phyloP scores from a whole-genome alignment of 2,888 invertebrate species.

The Nymphalis c-album region DNA sequence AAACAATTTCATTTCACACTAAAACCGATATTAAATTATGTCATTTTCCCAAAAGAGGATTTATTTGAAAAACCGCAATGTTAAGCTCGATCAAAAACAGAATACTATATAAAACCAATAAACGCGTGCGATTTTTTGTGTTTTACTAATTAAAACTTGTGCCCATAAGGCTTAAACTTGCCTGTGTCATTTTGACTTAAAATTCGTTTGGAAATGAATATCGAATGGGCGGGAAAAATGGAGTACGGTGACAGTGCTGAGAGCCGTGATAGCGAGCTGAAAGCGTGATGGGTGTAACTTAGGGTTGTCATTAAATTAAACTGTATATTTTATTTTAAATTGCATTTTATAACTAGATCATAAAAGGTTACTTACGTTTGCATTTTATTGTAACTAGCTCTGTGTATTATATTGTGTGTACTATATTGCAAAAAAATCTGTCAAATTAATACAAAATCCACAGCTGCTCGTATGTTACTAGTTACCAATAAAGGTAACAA shows the following conservation, averaged over 20 bases:
- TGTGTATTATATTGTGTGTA: too few species aligned
- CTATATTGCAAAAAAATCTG: too few species aligned
- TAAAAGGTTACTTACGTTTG: too few species aligned
- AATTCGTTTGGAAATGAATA: constrained; percentile 33
- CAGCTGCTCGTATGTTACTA: too few species aligned
- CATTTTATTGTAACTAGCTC: too few species aligned
- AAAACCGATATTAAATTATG: constrained; percentile 60
- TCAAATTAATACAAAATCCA: too few species aligned
- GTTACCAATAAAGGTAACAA: too few species aligned
- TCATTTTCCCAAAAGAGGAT: constrained; percentile 69
- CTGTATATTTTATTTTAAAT: neutral
- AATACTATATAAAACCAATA: constrained; percentile 44
- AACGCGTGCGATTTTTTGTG: constrained; percentile 25
- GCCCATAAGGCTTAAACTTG: constrained; percentile 37
- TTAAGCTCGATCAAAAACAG: constrained; percentile 50
- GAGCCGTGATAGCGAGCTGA: constrained; percentile 78
- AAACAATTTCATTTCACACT: constrained; percentile 37
- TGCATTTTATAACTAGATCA: too few species aligned
- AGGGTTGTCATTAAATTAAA: constrained; percentile 53
- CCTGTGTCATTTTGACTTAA: constrained; percentile 22
- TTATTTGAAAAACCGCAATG: constrained; percentile 77
- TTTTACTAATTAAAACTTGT: constrained; percentile 12
- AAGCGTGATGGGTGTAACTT: constrained; percentile 59
- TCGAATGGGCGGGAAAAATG: constrained; percentile 68
- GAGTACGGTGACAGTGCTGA: constrained; percentile 77